Evolutionary conservation across 2,797 vertebrate genomes (phyloP), one percentile per base, ranked within the genome.

Genomic region (Coendou prehensilis): DNA sequence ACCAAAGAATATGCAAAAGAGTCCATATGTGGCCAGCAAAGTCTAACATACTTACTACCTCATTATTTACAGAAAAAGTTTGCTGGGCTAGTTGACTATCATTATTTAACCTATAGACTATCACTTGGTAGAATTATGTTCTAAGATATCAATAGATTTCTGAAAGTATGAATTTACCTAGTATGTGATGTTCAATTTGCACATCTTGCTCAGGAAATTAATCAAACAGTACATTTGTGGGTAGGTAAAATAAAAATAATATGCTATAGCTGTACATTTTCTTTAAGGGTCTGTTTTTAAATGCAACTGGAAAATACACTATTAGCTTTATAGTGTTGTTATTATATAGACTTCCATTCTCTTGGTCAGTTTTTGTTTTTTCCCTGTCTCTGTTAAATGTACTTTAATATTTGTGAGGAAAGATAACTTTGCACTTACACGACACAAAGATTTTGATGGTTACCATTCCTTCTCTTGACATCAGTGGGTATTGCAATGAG

Each of bases 51-150:
- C 33, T 92, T 89, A 82, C 41, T 78, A 0, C 52, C 17, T 75
- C 23, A 28, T 45, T 91, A 75, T 86, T 91, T 45, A 81, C 15
- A 88, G 69, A 52, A 75, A 50, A 76, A 5, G 47, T 90, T 63
- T 78, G 54, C 45, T 50, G 37, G 73, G 37, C 91, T 83, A 37
- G 37, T 71, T 61, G 30, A 81, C 8, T 64, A 30, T 69, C 45
- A 8, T 89, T 97, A 45, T 95, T 91, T 97, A 69, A 41, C 28
- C 56, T 73, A 23, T n/a, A 56, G 45, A 75, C 57, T 64, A 26
- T 54, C 64, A 50, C 37, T 84, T 26, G 63, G 64, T 83, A 28
- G 63, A 79, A 71, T 87, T 28, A 50, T 78, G 14, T 83, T 89
- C 54, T 59, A 75, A 78, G 85, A 71, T 93, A 56, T 5, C 52